Percentiles rank a stretch among this genome's conserved stretches.
Conservation (phyloP, 2,797 vertebrate species). For the Chloroceryle inda region DNA sequence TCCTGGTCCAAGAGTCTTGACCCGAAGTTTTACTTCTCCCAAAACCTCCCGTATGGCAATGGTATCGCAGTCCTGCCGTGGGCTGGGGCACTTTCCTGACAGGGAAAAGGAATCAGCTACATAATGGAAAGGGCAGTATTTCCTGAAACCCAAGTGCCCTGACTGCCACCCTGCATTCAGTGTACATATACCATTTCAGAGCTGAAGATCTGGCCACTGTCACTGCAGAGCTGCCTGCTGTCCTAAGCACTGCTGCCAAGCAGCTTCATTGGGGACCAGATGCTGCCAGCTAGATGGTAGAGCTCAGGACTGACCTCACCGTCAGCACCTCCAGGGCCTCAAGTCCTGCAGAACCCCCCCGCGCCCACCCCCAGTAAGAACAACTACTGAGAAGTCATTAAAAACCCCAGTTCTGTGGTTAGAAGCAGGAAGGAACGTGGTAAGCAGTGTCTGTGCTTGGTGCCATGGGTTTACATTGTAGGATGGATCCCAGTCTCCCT, state of each 20-base stretch:
- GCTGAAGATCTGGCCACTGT: background rate
- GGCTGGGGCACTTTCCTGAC: background rate
- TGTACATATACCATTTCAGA: too few relatives aligned
- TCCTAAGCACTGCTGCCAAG: background rate
- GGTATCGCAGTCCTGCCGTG: background rate
- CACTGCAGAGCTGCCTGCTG: background rate
- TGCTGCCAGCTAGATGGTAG: background rate
- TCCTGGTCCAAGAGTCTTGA: background rate
- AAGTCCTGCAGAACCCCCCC: background rate
- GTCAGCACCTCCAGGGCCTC: background rate
- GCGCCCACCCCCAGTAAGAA: background rate
- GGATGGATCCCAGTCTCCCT: background rate
- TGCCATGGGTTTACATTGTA: background rate
- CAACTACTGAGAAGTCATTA: background rate
- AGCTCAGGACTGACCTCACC: background rate
- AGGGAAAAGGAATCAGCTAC: background rate
- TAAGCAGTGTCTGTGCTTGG: background rate
- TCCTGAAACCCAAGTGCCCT: background rate
- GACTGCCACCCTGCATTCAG: background rate
- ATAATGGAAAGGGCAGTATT: background rate
- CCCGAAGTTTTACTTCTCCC: background rate
- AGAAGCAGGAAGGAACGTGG: background rate
- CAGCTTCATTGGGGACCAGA: background rate
- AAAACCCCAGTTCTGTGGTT: background rate
- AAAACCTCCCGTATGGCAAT: accelerated